Conservation (phyloP, 2,888 invertebrate genomes). For the Dorcus hopei region DNA sequence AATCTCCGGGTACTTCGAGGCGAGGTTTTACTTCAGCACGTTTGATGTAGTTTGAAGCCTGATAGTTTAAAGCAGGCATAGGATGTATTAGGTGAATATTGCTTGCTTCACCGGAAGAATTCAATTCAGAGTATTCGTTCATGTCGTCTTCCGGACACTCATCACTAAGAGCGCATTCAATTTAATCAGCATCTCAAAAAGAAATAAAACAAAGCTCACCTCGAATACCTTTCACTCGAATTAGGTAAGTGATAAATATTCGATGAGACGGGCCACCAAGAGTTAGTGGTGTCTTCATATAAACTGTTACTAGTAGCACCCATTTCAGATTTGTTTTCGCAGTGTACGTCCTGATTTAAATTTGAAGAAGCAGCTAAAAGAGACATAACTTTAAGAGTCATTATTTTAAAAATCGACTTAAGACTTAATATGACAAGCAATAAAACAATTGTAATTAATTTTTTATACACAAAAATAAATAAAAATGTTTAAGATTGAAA, state of each 20-base stretch:
- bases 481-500: no score
- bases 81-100: slow-evolving; percentile 18
- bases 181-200: not conserved
- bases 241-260: slow-evolving; percentile 32
- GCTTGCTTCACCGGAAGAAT: slow-evolving; percentile 21
- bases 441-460: no score
- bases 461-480: no score
- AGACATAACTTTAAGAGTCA: not conserved
- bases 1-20: slow-evolving; percentile 4
- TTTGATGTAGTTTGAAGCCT: slow-evolving; percentile 16
- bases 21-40: slow-evolving; percentile 8
- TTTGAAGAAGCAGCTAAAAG: slow-evolving; percentile 44
- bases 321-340: slow-evolving; percentile 45
- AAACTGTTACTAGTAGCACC: slow-evolving; percentile 34
- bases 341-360: slow-evolving; percentile 48
- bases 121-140: slow-evolving; percentile 40
- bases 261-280: slow-evolving; percentile 35
- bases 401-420: not conserved
- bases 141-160: slow-evolving; percentile 40
- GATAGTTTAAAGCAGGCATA: slow-evolving; percentile 21
- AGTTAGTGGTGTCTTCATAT: slow-evolving; percentile 31
- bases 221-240: slow-evolving; percentile 41
- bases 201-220: slow-evolving; percentile 28
- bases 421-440: not conserved
- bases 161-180: slow-evolving; percentile 34